These are phyloP conservation scores for Cryptoprocta ferox DNA, from an alignment of 2,797 vertebrate genomes.

Conservation along the genomic window DNA sequence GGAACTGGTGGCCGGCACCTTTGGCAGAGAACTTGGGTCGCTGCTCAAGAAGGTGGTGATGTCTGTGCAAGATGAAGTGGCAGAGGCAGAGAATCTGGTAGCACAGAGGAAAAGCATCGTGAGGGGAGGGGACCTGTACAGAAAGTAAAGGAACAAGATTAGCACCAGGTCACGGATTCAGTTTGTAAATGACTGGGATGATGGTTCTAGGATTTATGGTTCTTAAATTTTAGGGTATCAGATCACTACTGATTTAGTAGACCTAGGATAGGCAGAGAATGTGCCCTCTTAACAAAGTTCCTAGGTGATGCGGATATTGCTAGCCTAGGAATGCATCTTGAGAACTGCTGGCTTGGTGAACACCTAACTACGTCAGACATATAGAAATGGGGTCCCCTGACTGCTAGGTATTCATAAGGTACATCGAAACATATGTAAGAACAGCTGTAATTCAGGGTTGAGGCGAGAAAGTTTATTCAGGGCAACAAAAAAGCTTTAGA, in stretches of 20 bases:
- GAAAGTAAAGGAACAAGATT: conserved; percentile 36
- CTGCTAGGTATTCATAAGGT: background rate
- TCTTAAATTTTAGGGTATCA: background rate
- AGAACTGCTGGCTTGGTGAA: background rate
- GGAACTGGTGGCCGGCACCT: conserved; percentile 56
- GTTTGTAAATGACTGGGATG: background rate
- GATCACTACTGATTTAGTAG: background rate
- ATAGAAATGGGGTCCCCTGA: background rate
- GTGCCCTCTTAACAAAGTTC: background rate
- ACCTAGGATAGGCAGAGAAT: background rate
- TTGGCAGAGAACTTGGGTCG: conserved; percentile 85
- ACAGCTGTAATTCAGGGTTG: background rate
- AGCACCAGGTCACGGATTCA: conserved; percentile 45
- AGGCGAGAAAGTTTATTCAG: background rate
- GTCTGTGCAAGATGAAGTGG: conserved; percentile 85
- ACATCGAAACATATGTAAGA: background rate
- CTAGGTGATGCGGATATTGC: background rate
- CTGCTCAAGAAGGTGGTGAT: conserved; percentile 92
- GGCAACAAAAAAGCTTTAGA: conserved; percentile 13
- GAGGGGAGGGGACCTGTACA: conserved; percentile 93
- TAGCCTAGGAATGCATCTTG: background rate
- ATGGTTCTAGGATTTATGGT: background rate
- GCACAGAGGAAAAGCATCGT: conserved; percentile 92
- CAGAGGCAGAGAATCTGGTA: conserved; percentile 91
- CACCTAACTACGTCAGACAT: background rate